Percentiles rank a stretch among this genome's conserved stretches.
Conservation (phyloP, 2,113 vertebrate species). For the Nesospiza acunhae region DNA sequence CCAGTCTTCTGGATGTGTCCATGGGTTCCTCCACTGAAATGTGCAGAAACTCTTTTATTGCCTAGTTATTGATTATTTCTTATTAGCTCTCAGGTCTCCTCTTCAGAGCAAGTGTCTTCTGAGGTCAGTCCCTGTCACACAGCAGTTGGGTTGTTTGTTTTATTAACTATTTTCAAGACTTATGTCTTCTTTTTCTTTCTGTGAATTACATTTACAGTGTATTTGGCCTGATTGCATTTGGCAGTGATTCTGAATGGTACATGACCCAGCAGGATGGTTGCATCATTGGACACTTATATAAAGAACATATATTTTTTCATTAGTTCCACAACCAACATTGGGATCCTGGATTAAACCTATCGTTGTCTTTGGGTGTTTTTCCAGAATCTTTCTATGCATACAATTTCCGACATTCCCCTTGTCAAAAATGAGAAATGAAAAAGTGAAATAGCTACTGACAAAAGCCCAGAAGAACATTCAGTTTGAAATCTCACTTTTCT, state of each 20-base stretch:
- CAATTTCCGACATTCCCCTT: not conserved
- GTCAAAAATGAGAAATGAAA: not conserved
- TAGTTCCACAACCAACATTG: fast-evolving
- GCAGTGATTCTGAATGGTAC: not conserved
- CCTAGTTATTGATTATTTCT: not conserved
- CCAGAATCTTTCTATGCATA: not conserved
- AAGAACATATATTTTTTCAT: not conserved
- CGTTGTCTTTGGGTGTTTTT: not conserved
- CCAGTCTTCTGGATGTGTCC: not conserved
- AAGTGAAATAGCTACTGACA: not conserved
- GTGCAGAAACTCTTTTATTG: not conserved
- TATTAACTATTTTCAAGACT: not conserved
- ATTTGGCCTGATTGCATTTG: not conserved
- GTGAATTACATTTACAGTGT: not conserved
- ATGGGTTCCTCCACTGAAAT: not conserved
- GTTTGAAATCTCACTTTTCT: not conserved
- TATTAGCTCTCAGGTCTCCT: not conserved
- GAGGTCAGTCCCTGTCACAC: not conserved
- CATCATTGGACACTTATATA: not conserved
- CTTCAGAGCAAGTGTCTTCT: not conserved
- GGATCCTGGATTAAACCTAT: not conserved
- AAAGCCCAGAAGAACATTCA: not conserved
- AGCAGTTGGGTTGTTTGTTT: not conserved
- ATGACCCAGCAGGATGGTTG: not conserved
- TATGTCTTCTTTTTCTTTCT: not conserved